Conservation (phyloP, 2,888 invertebrate species). For the Halictus ligatus region DNA sequence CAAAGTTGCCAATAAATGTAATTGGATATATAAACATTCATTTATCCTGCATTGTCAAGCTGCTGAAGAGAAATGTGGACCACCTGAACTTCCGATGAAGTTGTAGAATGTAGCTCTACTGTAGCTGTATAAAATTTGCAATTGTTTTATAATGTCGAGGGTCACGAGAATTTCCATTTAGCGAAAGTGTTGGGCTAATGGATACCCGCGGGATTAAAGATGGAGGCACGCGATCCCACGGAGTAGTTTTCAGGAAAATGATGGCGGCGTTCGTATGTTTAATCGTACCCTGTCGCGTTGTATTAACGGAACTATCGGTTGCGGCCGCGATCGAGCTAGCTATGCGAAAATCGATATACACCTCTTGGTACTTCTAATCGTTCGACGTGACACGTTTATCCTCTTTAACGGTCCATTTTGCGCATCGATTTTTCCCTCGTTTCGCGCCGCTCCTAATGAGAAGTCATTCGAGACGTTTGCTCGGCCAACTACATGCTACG, state of each 20-base stretch:
- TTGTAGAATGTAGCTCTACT: no score
- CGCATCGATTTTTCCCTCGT: conserved; percentile 18
- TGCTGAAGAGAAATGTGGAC: no score
- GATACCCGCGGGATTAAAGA: not conserved
- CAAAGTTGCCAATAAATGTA: no score
- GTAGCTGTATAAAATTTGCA: not conserved
- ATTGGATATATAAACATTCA: no score
- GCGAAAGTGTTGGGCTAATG: not conserved
- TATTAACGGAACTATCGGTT: conserved; percentile 18
- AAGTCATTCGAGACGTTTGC: not conserved
- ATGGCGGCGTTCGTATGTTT: conserved; percentile 7
- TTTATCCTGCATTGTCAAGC: no score
- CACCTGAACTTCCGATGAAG: no score
- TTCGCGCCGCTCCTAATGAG: conserved; percentile 8
- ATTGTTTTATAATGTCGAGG: not conserved
- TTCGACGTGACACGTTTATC: conserved; percentile 14
- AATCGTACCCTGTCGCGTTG: conserved; percentile 7
- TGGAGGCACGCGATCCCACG: not conserved
- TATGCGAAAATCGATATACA: conserved; percentile 34
- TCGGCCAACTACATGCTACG: not conserved
- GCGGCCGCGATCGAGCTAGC: not conserved
- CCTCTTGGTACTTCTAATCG: not conserved
- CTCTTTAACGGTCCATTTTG: conserved; percentile 30
- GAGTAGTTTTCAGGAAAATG: not conserved
- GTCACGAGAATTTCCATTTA: not conserved